Base-by-base conservation (phyloP, 2,113 vertebrate genomes). In the Triplophysa dalaica region DNA sequence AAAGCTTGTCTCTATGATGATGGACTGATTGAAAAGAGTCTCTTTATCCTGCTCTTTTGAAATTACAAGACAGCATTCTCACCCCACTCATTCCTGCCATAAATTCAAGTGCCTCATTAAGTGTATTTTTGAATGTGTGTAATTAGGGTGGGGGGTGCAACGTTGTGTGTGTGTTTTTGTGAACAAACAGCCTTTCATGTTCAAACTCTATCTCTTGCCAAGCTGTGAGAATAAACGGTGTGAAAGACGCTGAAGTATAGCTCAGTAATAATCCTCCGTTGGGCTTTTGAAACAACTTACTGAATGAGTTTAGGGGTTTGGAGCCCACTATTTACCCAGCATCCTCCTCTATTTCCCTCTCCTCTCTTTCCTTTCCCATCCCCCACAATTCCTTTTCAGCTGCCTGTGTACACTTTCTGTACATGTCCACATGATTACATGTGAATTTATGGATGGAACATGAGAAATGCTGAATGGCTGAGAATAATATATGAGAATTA, bases 181-280 rank as follows among this genome's bases (percentile, higher is more conserved):
- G 70, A 73, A 77, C 26, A 58, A 68, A 64, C 56, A 26, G 75
- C 75, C 70, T 75, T 84, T 75, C 76, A 75, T 70, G 60, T 66
- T 84, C 64, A 33, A 58, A 66, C 63, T 70, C 63, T 24, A 54
- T 69, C 70, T 24, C 70, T 69, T 5, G 54, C 60, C 67, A 63
- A 56, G 60, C 29, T 70, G 21, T 1, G 61, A 58, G 48, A 61
- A 60, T 54, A 58, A 62, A 67, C 16, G 70, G 70, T 79, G 45
- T 69, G 54, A 74, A 64, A 68, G 77, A 38, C 52, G 22, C 73
- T 60, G 64, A 69, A 82, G 80, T 79, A 50, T 45, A 14, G 75
- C 74, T 77, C 64, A 66, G 60, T 78, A 86, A 84, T 80, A 80
- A 75, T 82, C 77, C 74, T 78, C 77, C 75, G 75, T 79, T 68